Evolutionary conservation across 2,888 invertebrate genomes (phyloP).

Genomic region (Cactoblastis cactorum): DNA sequence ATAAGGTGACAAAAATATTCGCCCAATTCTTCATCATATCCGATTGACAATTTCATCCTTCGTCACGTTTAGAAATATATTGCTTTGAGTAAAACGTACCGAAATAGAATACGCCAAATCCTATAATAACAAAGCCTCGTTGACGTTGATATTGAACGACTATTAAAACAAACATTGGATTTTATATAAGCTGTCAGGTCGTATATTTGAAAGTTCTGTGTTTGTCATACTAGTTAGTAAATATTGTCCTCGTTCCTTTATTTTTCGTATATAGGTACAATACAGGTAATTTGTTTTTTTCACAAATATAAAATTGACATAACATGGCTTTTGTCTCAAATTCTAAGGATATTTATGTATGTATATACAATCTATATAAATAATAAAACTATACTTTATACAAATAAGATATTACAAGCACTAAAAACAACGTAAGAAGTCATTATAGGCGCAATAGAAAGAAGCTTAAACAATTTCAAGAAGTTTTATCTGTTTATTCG

Average conservation of each 20-base stretch:
- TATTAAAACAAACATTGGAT: slow-evolving; percentile 1
- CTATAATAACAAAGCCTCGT: not conserved
- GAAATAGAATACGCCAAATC: slow-evolving; percentile 4
- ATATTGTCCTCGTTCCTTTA: not conserved
- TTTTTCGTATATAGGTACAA: no score
- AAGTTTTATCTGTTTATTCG: no score
- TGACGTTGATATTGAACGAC: not conserved
- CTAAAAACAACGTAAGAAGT: no score
- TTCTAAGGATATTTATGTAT: no score
- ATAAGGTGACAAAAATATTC: slow-evolving; percentile 19
- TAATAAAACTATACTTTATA: no score
- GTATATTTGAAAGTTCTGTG: not conserved
- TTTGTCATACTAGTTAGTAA: not conserved
- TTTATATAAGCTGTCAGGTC: not conserved
- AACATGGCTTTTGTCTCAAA: no score
- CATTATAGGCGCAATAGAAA: no score
- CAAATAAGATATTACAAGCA: no score
- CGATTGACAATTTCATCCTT: slow-evolving; percentile 26
- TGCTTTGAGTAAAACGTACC: slow-evolving; percentile 1
- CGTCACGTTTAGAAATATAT: slow-evolving; percentile 10
- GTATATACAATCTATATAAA: no score
- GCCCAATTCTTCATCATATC: slow-evolving; percentile 21
- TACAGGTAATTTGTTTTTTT: no score
- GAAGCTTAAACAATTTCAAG: no score
- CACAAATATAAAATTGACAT: no score